Conservation (phyloP, 1,140 invertebrate species). For the Mercenaria mercenaria region DNA sequence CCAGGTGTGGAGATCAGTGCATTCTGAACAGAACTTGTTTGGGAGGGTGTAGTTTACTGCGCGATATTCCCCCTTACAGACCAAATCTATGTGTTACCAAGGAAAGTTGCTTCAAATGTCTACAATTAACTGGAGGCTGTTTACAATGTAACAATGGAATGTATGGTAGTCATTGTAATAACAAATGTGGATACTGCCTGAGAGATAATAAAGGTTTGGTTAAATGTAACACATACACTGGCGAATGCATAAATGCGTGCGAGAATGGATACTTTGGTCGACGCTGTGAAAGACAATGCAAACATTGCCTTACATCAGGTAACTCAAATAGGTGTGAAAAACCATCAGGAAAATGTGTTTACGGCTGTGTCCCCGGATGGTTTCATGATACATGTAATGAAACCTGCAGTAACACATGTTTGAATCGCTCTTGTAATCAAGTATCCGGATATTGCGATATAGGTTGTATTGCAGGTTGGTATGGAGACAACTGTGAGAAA, state of each 20-base stretch:
- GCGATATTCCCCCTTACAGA: no score
- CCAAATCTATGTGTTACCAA: neutral
- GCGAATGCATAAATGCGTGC: neutral
- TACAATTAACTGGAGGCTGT: neutral
- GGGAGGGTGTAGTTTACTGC: no score
- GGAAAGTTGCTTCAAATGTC: neutral
- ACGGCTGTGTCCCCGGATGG: neutral
- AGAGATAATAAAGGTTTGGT: neutral
- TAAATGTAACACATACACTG: neutral
- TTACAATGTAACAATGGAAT: neutral
- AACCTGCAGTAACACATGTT: neutral
- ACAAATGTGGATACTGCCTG: neutral
- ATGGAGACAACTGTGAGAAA: neutral
- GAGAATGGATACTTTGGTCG: neutral
- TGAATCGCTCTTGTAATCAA: neutral
- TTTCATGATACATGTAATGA: neutral
- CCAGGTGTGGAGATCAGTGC: no score
- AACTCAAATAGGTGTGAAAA: neutral
- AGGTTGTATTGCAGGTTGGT: neutral
- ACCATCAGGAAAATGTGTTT: neutral
- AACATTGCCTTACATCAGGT: neutral
- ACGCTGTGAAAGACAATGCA: neutral
- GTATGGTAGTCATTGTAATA: neutral
- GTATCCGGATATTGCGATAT: neutral
- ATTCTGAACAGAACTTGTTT: no score